Evolutionary conservation across 2,113 vertebrate species (phyloP), one percentile per base, ranked within the genome.

Genomic region (Pseudorectes ferrugineus): DNA sequence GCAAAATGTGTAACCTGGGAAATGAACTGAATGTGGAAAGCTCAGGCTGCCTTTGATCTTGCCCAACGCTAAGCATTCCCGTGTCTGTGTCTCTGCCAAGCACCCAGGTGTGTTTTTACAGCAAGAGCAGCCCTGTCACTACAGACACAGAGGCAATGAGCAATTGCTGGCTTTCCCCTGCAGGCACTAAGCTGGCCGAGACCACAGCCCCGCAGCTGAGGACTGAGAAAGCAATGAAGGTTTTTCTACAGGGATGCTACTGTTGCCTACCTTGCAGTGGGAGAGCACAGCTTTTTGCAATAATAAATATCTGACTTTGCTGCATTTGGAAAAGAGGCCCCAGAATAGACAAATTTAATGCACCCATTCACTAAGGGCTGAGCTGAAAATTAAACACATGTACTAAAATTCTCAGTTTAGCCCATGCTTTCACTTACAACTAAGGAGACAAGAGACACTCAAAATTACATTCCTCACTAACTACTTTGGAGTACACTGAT

Each of bases 11-110:
- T 42, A 73, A 73, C 66, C 73, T 79, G 80, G 70, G 89, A 89
- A 95, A 82, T 62, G 2, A 81, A 55, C 4, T 38, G 35, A 33
- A 58, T 43, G 49, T 89, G 89, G 58, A 76, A 88, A 65, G 31
- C 42, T 73, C 62, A 35, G 70, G 54, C 84, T 70, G 93, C 42
- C 78, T 94, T 92, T 91, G 91, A 96, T 95, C 70, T 57, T 58
- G 23, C 52, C 54, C 68, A 51, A 1, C 2, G 5, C 52, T 24
- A 15, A 78, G 66, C 16, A 52, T 18, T 45, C 43, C 40, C 5
- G 0, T 24, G 54, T 8, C 61, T 42, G 46, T 8, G 40, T 43
- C 79, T 73, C 63, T 65, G 7, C 62, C 31, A 63, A 90, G 63
- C 0, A 0, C 14, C 54, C 79, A 91, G 72, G 84, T 89, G 91